Base-by-base conservation (phyloP, 2,888 invertebrate genomes). In the Mechanitis messenoides region DNA sequence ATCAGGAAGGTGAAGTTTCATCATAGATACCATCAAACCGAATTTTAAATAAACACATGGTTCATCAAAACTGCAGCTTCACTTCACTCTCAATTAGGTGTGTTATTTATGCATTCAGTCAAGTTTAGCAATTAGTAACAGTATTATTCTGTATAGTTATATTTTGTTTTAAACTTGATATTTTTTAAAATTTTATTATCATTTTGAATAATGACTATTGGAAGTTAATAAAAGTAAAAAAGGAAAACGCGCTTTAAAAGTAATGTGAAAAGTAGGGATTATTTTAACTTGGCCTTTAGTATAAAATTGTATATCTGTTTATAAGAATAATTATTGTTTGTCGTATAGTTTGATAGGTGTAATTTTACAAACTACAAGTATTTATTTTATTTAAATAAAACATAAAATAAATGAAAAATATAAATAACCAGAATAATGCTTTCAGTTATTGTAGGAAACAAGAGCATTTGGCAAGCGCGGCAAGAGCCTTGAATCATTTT, bases 71-170 rank as follows among this genome's bases (percentile, higher is more conserved):
- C 78, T 84, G 83, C 85, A 85, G 75, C 74, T 71, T 75, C 77
- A 82, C 85, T 85, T 83, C 75, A 80, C 76, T 74, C 79, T 77
- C 86, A 87, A 86, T 87, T 87, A 87, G 82, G 77, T 77, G 74
- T 67, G 81, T 86, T 85, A 86, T 87, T 87, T 87, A 87, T 87
- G 85, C 79, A 85, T 82, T 81, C 79, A 75, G 74, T 73, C 76
- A 74, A 80, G 81, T 84, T 80, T 79, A 73, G 72, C 66, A 66
- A 65, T 55, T 67, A 60, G 60, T 67, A 67, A 68, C 68, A 57
- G 66, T 4, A 64, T 59, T 82, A 84, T 84, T 84, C 81, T 77
- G 75, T 50, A 55, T 55, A 33, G 45, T 47, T 12, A 62, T 35
- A 55, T 53, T 38, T 53, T 20, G 38, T 45, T 33, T 38, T 53